Evolutionary conservation across 30 jellyfish, hydroid and myxozoan genomes (phyloP).

Genomic region (Aurelia aurita complex sp. Pacific): DNA sequence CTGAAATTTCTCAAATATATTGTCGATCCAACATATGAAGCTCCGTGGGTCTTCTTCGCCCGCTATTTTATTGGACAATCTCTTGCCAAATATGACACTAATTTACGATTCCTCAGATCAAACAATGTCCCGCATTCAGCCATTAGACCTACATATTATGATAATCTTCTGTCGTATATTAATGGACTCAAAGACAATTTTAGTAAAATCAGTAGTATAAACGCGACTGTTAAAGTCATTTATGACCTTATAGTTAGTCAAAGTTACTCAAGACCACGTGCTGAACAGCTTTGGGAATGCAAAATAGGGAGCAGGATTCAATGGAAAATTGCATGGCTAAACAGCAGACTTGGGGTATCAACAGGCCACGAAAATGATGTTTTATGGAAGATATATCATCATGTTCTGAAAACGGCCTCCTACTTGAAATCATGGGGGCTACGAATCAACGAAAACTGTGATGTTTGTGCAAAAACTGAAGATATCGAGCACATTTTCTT

Average conservation of each 20-base stretch:
- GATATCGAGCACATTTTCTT: neutral
- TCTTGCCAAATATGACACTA: neutral
- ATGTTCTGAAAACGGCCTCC: neutral
- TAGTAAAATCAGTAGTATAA: neutral
- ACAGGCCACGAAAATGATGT: conserved; percentile 17
- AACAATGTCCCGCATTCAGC: neutral
- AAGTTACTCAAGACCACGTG: neutral
- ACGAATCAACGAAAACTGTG: neutral
- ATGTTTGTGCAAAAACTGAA: neutral
- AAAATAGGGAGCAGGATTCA: neutral
- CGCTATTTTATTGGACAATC: neutral
- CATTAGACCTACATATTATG: neutral
- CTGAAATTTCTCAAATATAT: neutral
- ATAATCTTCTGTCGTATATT: neutral
- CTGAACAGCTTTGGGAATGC: neutral
- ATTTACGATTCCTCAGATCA: neutral
- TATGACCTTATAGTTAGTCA: neutral
- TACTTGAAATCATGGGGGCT: conserved; percentile 1
- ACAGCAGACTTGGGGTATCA: neutral
- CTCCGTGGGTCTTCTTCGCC: conserved; percentile 9
- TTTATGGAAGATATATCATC: neutral
- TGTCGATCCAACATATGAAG: neutral
- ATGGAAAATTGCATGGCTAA: neutral
- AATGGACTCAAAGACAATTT: neutral
- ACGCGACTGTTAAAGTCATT: neutral